A percentile compares a stretch with the other conserved stretches of the same genome.
Conservation (phyloP, 2,113 vertebrate genomes). For the Vimba vimba region DNA sequence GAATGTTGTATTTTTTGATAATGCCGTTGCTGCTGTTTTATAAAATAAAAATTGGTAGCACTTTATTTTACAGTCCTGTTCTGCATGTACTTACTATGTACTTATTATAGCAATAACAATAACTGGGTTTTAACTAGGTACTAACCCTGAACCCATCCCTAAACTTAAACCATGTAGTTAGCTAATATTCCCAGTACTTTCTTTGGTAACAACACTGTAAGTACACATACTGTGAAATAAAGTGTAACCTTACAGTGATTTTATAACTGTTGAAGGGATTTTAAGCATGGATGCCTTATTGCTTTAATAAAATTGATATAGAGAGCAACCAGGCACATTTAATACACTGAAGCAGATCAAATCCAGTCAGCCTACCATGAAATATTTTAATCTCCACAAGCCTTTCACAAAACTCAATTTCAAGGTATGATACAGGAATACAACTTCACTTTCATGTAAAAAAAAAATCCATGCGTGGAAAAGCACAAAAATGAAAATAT, state of each 20-base stretch:
- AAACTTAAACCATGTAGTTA: no score
- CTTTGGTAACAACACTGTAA: no score
- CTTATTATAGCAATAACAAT: no score
- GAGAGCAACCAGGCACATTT: neutral
- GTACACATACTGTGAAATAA: no score
- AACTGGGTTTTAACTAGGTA: no score
- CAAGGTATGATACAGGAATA: conserved; percentile 4
- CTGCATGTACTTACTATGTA: no score
- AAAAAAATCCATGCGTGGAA: neutral
- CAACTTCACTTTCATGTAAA: neutral
- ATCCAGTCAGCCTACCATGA: conserved; percentile 28
- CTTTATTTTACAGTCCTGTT: no score
- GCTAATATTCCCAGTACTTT: no score
- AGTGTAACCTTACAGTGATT: neutral
- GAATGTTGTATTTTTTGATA: neutral
- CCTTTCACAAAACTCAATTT: conserved; percentile 27
- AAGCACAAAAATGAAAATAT: neutral
- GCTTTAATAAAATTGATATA: conserved; percentile 15
- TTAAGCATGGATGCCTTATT: neutral
- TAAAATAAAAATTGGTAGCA: neutral
- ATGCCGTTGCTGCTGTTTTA: neutral
- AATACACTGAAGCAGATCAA: conserved; percentile 20
- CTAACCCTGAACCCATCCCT: no score
- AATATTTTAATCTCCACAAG: conserved; percentile 11
- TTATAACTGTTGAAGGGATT: neutral